Evolutionary conservation across 2,888 invertebrate genomes (phyloP), one percentile per base, ranked within the genome.

Genomic region (Gari tellinella): DNA sequence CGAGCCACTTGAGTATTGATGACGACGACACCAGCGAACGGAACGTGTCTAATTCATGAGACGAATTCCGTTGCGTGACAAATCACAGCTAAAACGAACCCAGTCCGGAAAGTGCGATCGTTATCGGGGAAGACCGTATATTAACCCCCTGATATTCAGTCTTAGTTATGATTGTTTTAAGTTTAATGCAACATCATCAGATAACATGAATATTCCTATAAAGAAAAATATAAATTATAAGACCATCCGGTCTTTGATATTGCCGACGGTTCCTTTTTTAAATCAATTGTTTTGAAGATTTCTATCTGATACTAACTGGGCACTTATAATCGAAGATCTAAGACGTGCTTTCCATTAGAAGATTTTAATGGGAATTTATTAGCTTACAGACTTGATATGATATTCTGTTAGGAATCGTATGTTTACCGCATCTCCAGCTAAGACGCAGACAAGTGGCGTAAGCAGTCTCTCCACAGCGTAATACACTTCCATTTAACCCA

Each of bases 321-420:
- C 49, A 25, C 25, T 37, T 49, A 49, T 43, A 56, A 56, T 56
- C 31, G 49, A 51, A 55, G 45, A 26, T 40, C 53, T 52, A 55
- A 45, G 46, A 49, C 53, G 45, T 48, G 45, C 23, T 60, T 69
- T 72, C 72, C 65, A 72, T 72, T 72, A 72, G 45, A 37, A 51
- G 56, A 21, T 40, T 65, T 65, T 72, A 72, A 72, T 66, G 72
- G 72, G 38, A 46, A 72, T 65, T 72, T 72, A 72, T 72, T 66
- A 62, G 53, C 31, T 37, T 31, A 17, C 31, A 25, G 26, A 25
- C 23, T 52, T 43, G 65, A 49, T 72, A 61, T 56, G 65, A 57
- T 61, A 53, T 37, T 72, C 23, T 61, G 52, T 56, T 52, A 48
- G 48, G 48, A 48, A 48, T 48, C 48, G 48, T 48, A 48, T 48